Base-by-base conservation (phyloP, 2,797 vertebrate genomes). In the Urosaurus nigricauda region DNA sequence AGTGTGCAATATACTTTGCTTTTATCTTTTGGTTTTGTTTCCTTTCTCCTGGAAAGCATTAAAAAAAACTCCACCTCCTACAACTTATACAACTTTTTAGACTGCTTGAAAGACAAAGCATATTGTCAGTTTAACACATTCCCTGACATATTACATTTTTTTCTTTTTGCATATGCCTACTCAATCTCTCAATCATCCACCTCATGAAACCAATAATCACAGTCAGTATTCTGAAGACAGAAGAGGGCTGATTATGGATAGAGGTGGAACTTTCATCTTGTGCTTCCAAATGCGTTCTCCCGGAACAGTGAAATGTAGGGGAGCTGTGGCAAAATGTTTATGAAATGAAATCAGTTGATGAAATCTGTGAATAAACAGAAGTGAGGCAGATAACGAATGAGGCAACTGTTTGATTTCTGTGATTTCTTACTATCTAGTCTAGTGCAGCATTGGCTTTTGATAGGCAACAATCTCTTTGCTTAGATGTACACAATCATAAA, bases 211-310 rank as follows among this genome's bases (percentile, higher is more conserved):
- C 56, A 81, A 85, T 89, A 43, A 53, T 32, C 78, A 29, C 53
- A 53, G 77, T 58, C 47, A 53, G 68, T n/a, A 32, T 89, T 51
- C 77, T 83, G 65, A 89, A 80, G 88, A 68, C 77, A 60, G 83
- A 71, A 65, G 47, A 17, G 32, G 53, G 29, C 9, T 12, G 79
- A 74, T 74, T 16, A 47, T 60, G 79, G 68, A 24, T 71, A 37
- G 68, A 74, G 79, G 29, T 29, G 12, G 37, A n/a, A 53, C 79
- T 37, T 16, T 29, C 70, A 53, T 47, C 4, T 58, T 26, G 14
- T 37, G 78, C 70, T 60, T 79, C 56, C 74, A 73, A 74, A 40
- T 21, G 19, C 73, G 65, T 60, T 60, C 75, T 80, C 73, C 56
- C 35, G 2, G 14, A 35, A 7, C 32, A 58, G 71, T 40, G 40